Base-by-base conservation (phyloP, 2,888 invertebrate species). In the Melitaea athalia region DNA sequence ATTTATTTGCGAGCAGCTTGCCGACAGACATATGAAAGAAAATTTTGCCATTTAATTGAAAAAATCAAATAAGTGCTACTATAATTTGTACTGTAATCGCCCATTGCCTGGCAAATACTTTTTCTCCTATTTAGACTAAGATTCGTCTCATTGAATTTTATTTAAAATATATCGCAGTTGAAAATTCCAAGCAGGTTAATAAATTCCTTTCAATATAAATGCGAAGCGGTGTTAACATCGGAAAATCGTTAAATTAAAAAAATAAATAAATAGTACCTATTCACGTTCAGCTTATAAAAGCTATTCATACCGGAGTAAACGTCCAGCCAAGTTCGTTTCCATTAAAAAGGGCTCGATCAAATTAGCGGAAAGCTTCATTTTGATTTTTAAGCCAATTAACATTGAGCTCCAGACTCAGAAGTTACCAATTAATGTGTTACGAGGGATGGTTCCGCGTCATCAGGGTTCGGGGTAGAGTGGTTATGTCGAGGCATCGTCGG, bases 221-320 rank as follows among this genome's bases (percentile, higher is more conserved):
- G 47, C 38, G 47, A 59, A 67, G 53, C 59, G 31, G 24, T 38
- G 53, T 47, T 63, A 66, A 60, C 31, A 53, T 17, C 24, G 12
- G 53, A 31, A 49, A 49, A 14, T 6, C 31, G 15, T n/a, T 14
- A 10, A 57, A 66, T 24, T 24, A 63, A 69, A 61, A 60, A 60
- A 63, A 72, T 60, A 50, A 59, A 65, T 61, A 38, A 38, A 38
- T 38, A 3, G 38, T 38, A 38, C 38, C 38, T 59, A 83, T 82
- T 85, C 81, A 79, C 81, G 82, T 83, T 81, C 80, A 74, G 79
- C 71, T 77, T 79, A 78, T 59, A 64, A 70, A 84, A 87, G 87
- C 79, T 79, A 85, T 91, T 88, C 86, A 89, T 83, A 77, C 77
- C 73, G 72, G 80, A 87, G 85, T 84, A 85, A 85, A 83, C 85